These are phyloP conservation scores for Eospalax fontanierii DNA, from an alignment of 2,797 vertebrate species.

Conservation along the genomic window DNA sequence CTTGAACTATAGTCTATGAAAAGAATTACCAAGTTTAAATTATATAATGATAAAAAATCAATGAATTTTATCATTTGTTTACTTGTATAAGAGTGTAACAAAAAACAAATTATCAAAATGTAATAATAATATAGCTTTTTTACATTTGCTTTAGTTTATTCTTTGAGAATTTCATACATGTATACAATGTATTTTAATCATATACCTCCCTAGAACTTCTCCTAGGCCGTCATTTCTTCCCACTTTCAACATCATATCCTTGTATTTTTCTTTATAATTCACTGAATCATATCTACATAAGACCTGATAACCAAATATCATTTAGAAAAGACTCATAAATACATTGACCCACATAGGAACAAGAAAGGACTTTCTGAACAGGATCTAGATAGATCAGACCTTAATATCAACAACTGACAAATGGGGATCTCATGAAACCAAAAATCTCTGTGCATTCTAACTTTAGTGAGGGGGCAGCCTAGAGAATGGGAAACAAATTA, in stretches of 20 bases:
- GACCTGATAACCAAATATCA: background rate
- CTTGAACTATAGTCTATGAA: background rate
- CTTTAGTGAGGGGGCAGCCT: background rate
- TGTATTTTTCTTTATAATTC: no score
- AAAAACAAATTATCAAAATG: background rate
- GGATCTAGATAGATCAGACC: background rate
- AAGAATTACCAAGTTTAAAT: background rate
- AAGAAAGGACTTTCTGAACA: background rate
- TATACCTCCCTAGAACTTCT: no score
- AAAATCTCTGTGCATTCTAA: background rate
- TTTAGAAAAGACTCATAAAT: background rate
- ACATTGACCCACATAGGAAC: background rate
- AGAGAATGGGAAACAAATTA: background rate
- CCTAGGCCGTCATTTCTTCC: no score
- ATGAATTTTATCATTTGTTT: background rate
- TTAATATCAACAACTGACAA: background rate
- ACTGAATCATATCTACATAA: no score
- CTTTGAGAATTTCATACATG: background rate
- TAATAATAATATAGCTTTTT: background rate
- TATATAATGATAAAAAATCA: conserved; percentile 11
- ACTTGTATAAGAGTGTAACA: background rate
- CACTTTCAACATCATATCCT: no score
- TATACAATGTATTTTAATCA: background rate
- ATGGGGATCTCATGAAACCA: no score
- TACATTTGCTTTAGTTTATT: background rate